These are phyloP conservation scores for Galaxias olidus DNA, from an alignment of 2,797 vertebrate genomes.

Conservation along the genomic window DNA sequence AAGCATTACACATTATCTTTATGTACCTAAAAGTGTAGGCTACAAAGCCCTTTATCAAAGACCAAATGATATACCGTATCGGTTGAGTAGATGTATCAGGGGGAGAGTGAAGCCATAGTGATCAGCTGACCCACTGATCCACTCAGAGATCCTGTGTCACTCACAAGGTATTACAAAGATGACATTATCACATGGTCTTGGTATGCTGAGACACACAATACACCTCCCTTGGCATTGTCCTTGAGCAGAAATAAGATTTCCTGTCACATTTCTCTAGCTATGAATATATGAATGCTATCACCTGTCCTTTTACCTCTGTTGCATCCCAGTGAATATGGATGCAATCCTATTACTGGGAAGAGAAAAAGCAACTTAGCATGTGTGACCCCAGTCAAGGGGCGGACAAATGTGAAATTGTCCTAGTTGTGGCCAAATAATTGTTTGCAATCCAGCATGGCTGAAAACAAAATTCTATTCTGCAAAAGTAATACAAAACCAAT, in stretches of 20 bases:
- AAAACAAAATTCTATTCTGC: background rate
- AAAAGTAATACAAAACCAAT: background rate
- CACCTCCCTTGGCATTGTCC: slow-evolving; percentile 21
- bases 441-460: too few species aligned
- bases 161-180: background rate
- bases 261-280: slow-evolving; percentile 35
- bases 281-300: slow-evolving; percentile 56
- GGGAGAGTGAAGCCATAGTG: too few species aligned
- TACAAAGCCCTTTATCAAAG: too few species aligned
- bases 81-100: too few species aligned
- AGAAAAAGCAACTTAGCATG: background rate
- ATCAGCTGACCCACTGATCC: too few species aligned
- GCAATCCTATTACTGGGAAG: background rate
- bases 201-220: slow-evolving; percentile 22
- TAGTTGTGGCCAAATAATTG: too few species aligned
- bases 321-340: slow-evolving; percentile 8
- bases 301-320: background rate
- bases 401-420: background rate
- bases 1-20: too few species aligned
- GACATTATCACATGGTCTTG: background rate
- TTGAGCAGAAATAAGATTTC: slow-evolving; percentile 21
- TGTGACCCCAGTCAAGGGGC: background rate
- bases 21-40: too few species aligned
- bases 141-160: background rate
- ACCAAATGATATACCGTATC: too few species aligned